These are phyloP conservation scores for Willowsia nigromaculata DNA, from an alignment of 2,888 invertebrate genomes.

Conservation along the genomic window DNA sequence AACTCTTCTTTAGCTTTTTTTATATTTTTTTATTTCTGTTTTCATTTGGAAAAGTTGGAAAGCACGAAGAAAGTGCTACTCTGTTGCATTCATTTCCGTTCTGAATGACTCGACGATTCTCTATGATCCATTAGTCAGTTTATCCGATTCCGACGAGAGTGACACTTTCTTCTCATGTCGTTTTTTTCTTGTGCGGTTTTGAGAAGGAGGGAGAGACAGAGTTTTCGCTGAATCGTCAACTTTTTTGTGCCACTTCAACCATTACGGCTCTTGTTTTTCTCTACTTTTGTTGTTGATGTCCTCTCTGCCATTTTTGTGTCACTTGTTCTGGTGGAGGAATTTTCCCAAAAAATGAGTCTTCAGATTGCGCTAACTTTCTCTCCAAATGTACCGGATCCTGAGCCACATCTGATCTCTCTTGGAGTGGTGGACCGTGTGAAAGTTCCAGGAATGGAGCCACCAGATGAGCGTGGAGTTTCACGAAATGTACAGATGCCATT, in stretches of 20 bases:
- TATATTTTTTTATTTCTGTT: neutral
- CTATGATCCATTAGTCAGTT: neutral
- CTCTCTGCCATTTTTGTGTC: neutral
- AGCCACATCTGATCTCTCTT: slow-evolving; percentile 79
- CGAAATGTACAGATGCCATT: slow-evolving; percentile 78
- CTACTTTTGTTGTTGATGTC: neutral
- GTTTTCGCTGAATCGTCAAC: neutral
- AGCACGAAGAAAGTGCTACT: neutral
- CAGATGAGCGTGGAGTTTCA: slow-evolving; percentile 78
- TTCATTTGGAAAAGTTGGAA: neutral
- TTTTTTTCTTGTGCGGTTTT: too few species aligned
- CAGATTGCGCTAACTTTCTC: slow-evolving; percentile 79
- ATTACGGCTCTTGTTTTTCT: neutral
- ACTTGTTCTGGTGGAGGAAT: neutral
- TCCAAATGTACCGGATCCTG: slow-evolving; percentile 77
- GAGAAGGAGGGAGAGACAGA: neutral
- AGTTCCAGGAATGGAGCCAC: slow-evolving; percentile 80
- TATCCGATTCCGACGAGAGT: neutral
- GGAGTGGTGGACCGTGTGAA: slow-evolving; percentile 77
- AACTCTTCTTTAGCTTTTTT: neutral
- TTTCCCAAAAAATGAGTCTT: slow-evolving; percentile 41
- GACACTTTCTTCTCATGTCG: neutral
- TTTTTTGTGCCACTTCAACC: neutral
- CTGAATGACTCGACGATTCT: neutral
- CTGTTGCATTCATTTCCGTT: neutral